Evolutionary conservation across 1,140 invertebrate species (phyloP).

Genomic region (Amyelois transitella): DNA sequence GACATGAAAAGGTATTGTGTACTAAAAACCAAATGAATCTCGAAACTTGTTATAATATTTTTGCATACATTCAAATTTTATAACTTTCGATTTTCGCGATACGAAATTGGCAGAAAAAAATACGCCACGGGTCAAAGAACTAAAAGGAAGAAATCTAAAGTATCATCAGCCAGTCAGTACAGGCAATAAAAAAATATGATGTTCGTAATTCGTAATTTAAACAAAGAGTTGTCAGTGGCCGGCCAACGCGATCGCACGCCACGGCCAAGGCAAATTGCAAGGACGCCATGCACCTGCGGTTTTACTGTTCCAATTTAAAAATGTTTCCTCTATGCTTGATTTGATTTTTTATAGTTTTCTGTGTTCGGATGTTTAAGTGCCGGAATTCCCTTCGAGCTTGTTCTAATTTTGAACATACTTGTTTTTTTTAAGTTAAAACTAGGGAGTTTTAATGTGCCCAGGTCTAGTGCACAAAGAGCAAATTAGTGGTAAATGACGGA

Average conservation of each 20-base stretch:
- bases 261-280: constrained; percentile 14
- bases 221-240: constrained; percentile 54
- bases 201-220: constrained; percentile 50
- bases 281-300: constrained; percentile 3
- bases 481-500: no score
- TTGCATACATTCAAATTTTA: not conserved
- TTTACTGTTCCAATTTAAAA: constrained; percentile 1
- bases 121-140: constrained; percentile 14
- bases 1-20: not conserved
- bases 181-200: constrained; percentile 42
- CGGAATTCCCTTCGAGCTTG: not conserved
- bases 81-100: not conserved
- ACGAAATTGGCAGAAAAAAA: not conserved
- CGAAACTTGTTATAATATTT: not conserved
- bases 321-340: not conserved
- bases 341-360: not conserved
- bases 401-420: not conserved
- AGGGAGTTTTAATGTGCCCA: no score
- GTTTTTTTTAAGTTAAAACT: no score
- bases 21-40: not conserved
- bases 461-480: no score
- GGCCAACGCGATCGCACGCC: constrained; percentile 38
- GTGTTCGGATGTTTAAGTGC: not conserved
- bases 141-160: not conserved
- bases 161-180: constrained; percentile 21